Percentiles rank a stretch among this genome's conserved stretches.
These are phyloP conservation scores for Hydrolagus colliei DNA, from an alignment of 2,797 vertebrate species.

Conservation along the genomic window DNA sequence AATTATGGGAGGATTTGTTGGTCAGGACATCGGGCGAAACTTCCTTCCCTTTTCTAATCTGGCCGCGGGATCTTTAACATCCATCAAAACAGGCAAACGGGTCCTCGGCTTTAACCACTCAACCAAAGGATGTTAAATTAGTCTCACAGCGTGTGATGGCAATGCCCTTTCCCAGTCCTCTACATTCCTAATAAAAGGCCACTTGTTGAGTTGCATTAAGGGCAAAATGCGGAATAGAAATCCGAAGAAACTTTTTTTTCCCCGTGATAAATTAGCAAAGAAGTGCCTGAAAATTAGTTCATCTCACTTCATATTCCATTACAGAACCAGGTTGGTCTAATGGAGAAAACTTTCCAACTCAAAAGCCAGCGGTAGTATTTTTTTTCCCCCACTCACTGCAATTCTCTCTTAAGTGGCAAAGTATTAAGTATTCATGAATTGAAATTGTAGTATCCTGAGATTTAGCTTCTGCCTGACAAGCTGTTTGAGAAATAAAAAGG, in stretches of 20 bases:
- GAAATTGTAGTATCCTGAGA: not conserved
- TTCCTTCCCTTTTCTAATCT: too few species aligned
- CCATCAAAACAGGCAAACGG: too few species aligned
- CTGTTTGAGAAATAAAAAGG: not conserved
- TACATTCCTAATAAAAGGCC: not conserved
- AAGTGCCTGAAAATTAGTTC: not conserved
- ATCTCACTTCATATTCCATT: not conserved
- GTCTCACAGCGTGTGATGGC: too few species aligned
- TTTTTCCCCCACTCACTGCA: not conserved
- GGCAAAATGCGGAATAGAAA: not conserved
- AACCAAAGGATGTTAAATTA: too few species aligned
- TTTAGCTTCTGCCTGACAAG: not conserved
- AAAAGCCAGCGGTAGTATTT: not conserved
- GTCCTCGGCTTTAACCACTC: too few species aligned
- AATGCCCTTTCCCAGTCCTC: too few species aligned
- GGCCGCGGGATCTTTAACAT: too few species aligned
- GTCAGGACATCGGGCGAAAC: too few species aligned
- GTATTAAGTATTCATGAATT: not conserved
- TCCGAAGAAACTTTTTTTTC: not conserved
- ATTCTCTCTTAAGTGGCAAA: not conserved
- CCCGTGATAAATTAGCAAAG: not conserved
- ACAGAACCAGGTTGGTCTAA: not conserved
- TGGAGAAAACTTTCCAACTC: not conserved
- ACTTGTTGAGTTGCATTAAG: not conserved
- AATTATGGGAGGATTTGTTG: too few species aligned